phyloP scores from a whole-genome alignment of 2,113 vertebrate genomes.

The Ceratotherium simum region DNA sequence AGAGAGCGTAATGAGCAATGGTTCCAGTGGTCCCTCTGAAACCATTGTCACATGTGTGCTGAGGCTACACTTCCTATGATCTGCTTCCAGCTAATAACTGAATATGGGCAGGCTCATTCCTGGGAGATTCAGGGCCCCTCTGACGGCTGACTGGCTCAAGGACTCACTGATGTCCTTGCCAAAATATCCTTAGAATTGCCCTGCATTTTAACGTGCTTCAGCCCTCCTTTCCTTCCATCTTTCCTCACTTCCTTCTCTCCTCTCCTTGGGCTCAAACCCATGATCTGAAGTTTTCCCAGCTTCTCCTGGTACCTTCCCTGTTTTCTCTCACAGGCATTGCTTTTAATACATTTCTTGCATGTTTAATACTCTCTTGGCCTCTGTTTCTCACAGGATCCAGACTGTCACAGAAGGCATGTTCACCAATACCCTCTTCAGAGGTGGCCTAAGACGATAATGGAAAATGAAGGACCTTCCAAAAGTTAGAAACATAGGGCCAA shows the following conservation, averaged over 20 bases:
- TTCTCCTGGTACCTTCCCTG: no score
- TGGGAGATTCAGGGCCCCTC: background rate
- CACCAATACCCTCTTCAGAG: background rate
- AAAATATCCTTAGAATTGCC: background rate
- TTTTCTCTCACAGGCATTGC: background rate
- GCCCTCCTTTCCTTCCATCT: background rate
- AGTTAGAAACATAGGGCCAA: background rate
- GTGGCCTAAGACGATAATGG: background rate
- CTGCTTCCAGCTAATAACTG: background rate
- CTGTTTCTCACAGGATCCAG: background rate
- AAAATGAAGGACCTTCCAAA: background rate
- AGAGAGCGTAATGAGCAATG: rapidly evolving
- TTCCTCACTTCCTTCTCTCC: background rate
- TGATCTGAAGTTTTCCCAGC: background rate
- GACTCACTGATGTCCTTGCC: background rate
- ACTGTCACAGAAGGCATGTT: background rate
- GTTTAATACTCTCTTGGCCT: background rate
- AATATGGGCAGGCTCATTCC: rapidly evolving
- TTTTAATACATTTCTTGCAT: background rate
- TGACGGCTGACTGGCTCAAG: no score
- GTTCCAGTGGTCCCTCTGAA: background rate
- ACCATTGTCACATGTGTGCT: rapidly evolving
- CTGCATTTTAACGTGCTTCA: background rate
- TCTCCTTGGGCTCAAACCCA: background rate
- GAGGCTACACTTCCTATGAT: rapidly evolving